A percentile compares a stretch with the other conserved stretches of the same genome.
Conservation (phyloP, 2,113 vertebrate species). For the Catharus fuscescens region DNA sequence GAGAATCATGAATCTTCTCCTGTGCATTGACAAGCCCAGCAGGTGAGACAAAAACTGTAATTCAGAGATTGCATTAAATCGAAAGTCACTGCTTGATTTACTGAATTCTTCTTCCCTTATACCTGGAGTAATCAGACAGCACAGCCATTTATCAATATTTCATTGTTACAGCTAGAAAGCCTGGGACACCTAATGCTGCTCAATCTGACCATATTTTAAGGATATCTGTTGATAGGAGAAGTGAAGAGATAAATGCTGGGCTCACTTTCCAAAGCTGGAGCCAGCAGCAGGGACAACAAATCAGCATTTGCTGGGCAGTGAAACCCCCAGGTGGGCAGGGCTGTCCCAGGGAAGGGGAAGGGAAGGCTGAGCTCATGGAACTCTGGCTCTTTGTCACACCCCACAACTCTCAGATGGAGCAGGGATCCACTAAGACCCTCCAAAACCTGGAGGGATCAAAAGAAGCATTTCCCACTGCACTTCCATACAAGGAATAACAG, state of each 20-base stretch:
- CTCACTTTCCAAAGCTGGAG: neutral
- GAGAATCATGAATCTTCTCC: neutral
- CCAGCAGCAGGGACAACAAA: neutral
- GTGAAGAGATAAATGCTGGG: neutral
- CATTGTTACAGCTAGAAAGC: neutral
- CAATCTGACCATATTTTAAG: neutral
- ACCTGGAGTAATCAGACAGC: neutral
- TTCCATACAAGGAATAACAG: neutral
- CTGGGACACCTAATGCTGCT: neutral
- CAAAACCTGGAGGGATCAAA: neutral
- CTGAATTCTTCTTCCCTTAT: neutral
- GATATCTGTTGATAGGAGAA: neutral
- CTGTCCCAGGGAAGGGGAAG: neutral
- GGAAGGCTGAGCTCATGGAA: neutral
- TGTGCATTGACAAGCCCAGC: neutral
- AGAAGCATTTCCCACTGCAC: neutral
- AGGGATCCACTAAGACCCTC: neutral
- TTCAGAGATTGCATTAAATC: neutral
- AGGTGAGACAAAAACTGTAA: neutral
- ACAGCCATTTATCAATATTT: constrained; percentile 8
- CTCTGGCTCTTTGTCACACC: neutral
- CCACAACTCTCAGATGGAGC: neutral
- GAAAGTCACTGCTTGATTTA: neutral
- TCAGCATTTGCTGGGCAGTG: neutral
- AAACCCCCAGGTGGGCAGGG: rapidly evolving